Conservation (phyloP, 1,140 invertebrate species). For the Drosophila mayri region DNA sequence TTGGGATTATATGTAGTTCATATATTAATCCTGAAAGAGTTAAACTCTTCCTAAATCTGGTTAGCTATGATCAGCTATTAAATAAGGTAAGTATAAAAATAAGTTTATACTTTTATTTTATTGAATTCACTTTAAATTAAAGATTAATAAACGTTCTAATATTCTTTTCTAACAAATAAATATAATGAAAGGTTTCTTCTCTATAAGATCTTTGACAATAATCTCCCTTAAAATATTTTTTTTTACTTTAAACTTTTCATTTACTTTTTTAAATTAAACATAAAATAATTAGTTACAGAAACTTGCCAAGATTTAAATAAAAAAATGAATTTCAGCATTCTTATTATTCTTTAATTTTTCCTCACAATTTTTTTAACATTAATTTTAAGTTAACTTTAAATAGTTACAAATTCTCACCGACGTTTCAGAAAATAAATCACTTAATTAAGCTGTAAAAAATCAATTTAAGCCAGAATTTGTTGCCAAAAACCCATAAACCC, state of each 20-base stretch:
- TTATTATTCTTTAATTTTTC: too few relatives aligned
- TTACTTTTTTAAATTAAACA: background rate
- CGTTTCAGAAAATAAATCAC: background rate
- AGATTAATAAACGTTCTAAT: too few relatives aligned
- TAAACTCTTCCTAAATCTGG: background rate
- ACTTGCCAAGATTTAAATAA: too few relatives aligned
- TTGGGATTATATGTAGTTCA: background rate
- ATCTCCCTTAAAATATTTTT: background rate
- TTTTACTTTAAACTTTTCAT: background rate
- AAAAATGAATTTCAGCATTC: too few relatives aligned
- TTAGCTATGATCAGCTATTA: background rate
- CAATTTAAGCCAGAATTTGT: background rate
- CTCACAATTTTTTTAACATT: too few relatives aligned
- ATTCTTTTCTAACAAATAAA: too few relatives aligned
- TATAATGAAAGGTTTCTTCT: background rate
- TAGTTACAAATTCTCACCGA: background rate
- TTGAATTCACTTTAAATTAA: too few relatives aligned
- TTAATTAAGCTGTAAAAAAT: background rate
- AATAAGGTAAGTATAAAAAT: background rate
- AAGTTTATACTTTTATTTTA: too few relatives aligned
- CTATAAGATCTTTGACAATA: background rate
- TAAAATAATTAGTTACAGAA: background rate
- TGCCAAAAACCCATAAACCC: background rate
- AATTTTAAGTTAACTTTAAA: too few relatives aligned
- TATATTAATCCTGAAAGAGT: background rate